A percentile compares a stretch with the other conserved stretches of the same genome.
These are phyloP conservation scores for Fukomys damarensis DNA, from an alignment of 2,113 vertebrate genomes.

Conservation along the genomic window DNA sequence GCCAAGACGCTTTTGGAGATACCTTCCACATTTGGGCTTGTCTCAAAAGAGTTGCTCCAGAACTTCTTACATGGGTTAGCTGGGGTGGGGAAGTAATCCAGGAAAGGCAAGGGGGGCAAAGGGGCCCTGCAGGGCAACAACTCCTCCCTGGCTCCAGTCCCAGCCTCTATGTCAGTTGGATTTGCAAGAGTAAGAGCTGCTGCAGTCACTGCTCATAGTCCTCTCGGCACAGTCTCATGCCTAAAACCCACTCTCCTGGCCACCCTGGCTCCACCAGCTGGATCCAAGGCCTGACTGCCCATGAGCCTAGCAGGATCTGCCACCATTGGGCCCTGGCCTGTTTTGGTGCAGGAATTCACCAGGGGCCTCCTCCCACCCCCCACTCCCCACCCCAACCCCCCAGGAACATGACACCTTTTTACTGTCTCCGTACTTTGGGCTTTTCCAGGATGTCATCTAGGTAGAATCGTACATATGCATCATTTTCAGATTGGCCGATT, in stretches of 20 bases:
- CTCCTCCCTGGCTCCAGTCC: constrained; percentile 92
- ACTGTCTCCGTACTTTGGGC: neutral
- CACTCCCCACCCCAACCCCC: too few relatives aligned
- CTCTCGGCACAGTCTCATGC: constrained; percentile 91
- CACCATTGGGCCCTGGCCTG: constrained; percentile 64
- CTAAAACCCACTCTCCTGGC: constrained; percentile 87
- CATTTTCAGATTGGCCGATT: neutral
- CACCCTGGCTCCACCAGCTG: constrained; percentile 82
- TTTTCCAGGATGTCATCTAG: neutral
- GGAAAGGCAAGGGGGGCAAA: constrained; percentile 87
- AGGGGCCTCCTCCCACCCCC: neutral
- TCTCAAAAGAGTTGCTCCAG: constrained; percentile 92
- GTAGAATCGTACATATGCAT: too few relatives aligned
- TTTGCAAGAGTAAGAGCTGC: constrained; percentile 90
- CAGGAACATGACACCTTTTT: neutral
- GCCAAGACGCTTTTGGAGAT: constrained; percentile 90
- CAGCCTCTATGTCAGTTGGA: constrained; percentile 91
- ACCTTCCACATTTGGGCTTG: constrained; percentile 85
- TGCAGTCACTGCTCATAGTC: constrained; percentile 94
- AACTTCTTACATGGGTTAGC: constrained; percentile 92
- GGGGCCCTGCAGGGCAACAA: constrained; percentile 84
- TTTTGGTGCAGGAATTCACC: neutral
- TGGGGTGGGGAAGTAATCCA: constrained; percentile 83
- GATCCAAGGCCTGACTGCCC: constrained; percentile 88
- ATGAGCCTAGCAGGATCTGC: constrained; percentile 75